Evolutionary conservation across 2,113 vertebrate genomes (phyloP), one percentile per base, ranked within the genome.

Genomic region (Strigops habroptila): DNA sequence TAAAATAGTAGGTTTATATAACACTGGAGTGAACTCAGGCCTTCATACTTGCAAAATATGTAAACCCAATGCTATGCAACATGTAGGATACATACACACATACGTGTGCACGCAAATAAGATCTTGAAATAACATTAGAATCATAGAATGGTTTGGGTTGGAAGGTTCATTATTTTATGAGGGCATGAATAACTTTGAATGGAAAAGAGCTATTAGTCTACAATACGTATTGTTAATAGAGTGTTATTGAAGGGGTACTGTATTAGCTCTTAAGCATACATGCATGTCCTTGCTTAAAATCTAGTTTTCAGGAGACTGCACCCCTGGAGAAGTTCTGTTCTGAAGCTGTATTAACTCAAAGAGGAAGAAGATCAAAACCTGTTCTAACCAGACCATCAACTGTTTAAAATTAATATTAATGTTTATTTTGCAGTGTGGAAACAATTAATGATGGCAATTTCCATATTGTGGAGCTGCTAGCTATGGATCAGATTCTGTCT

Each of bases 371-470:
- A 43, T 51, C 68, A 76, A 69, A 86, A 91, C 5, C 3, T 25
- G 4, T 85, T 92, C 30, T 79, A 86, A 81, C 51, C 31, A 75
- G 24, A 51, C 24, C 23, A 41, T 70, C 9, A 68, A 39, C 35
- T 83, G 57, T 81, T 90, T 64, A 69, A 82, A 83, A 65, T 83
- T 64, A 96, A 64, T 84, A 37, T 65, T 94, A 31, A 59, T 84
- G 37, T 87, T 97, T 91, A 30, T 93, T 41, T 97, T 97, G 41
- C 93, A 99, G 99, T 22, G 99, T 99, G 96, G 99, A 99, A 98
- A 99, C 99, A 5, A 99, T 99, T 96, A 99, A 99, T 80, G 99
- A 99, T 92, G 99, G 99, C 12, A 99, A 98, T 93, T 99, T 99
- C 93, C 99, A 99, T 68, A 98, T 98, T 43, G 99, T 99, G 97